phyloP scores from a whole-genome alignment of 2,888 invertebrate genomes.

The Onthophagus sagittarius region DNA sequence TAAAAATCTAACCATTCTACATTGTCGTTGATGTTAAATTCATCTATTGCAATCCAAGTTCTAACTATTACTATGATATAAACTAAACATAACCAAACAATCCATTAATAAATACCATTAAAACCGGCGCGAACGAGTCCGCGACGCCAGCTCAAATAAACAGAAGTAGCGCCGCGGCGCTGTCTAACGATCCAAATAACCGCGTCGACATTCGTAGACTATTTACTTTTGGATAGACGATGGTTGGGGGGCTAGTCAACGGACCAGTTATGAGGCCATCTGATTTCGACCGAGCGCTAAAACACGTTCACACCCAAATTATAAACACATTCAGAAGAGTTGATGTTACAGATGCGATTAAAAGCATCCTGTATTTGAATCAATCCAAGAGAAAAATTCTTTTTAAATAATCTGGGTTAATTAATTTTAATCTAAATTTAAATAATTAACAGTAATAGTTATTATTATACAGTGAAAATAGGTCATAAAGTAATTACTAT shows the following conservation, averaged over 20 bases:
- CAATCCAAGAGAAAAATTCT: background rate
- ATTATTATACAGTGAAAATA: background rate
- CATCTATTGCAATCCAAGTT: background rate
- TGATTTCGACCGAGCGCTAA: background rate
- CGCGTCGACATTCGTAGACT: background rate
- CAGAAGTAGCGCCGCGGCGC: slow-evolving; percentile 31
- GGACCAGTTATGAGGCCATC: background rate
- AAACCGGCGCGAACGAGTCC: slow-evolving; percentile 42
- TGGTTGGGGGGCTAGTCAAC: background rate
- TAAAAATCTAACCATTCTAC: background rate
- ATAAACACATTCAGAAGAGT: background rate
- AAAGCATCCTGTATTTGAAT: background rate
- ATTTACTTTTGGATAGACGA: background rate
- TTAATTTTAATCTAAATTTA: background rate
- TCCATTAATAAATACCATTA: slow-evolving; percentile 47
- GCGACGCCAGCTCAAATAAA: slow-evolving; percentile 47
- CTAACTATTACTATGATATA: slow-evolving; percentile 36
- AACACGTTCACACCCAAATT: background rate
- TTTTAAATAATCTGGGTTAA: background rate
- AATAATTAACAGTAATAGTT: background rate
- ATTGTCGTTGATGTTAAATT: background rate
- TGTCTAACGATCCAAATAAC: background rate
- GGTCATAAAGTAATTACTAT: background rate
- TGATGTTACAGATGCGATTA: background rate
- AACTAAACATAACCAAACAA: slow-evolving; percentile 44